A percentile compares a stretch with the other conserved stretches of the same genome.
These are phyloP conservation scores for Ochropleura plecta DNA, from an alignment of 2,888 invertebrate genomes.

Conservation along the genomic window DNA sequence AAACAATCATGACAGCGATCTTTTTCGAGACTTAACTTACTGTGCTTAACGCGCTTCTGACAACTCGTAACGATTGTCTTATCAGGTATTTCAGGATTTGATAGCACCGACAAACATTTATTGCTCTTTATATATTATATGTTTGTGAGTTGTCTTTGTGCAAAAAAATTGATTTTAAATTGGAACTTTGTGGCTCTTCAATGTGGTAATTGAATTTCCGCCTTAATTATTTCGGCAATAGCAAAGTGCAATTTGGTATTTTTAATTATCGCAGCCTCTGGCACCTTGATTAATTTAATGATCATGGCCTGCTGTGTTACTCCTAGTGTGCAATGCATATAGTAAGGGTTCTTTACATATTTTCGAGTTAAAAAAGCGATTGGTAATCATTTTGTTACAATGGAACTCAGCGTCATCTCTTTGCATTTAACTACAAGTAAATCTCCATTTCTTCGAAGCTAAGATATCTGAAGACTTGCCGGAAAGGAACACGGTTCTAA, in stretches of 20 bases:
- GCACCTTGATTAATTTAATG: constrained; percentile 32
- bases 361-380: background rate
- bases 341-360: background rate
- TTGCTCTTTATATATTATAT: constrained; percentile 13
- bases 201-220: constrained; percentile 25
- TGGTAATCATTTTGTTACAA: background rate
- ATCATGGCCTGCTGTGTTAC: background rate
- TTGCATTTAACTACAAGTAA: constrained; percentile 7
- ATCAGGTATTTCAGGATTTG: constrained; percentile 14
- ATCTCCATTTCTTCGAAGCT: background rate
- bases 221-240: constrained; percentile 36
- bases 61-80: background rate
- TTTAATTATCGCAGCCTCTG: constrained; percentile 26
- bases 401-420: background rate
- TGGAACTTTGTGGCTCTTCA: background rate
- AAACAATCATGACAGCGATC: background rate
- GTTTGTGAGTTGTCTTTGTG: background rate
- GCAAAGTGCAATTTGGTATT: constrained; percentile 29
- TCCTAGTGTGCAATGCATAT: background rate
- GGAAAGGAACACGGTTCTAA: background rate
- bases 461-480: background rate
- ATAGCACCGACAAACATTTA: constrained; percentile 20
- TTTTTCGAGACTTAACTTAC: background rate
- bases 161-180: background rate
- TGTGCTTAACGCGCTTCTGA: background rate